phyloP scores from a whole-genome alignment of 2,888 invertebrate species.

The Eupithecia insigniata region DNA sequence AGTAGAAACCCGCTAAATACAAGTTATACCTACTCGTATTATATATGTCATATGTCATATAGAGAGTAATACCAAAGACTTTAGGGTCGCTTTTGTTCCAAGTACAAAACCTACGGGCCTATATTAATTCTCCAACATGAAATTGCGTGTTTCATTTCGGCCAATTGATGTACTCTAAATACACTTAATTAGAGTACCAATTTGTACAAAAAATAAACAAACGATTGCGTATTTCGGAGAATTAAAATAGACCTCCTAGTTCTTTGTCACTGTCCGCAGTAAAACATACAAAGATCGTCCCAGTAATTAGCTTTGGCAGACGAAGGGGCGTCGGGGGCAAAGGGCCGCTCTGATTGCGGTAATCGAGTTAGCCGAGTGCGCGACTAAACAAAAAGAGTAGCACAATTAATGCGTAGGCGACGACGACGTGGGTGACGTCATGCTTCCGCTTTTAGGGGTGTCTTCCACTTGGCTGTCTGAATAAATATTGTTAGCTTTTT shows the following conservation, averaged over 20 bases:
- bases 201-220: too few relatives aligned
- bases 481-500: not conserved
- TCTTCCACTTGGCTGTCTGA: constrained; percentile 17
- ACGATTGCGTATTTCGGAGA: too few relatives aligned
- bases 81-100: not conserved
- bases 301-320: constrained; percentile 57
- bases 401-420: constrained; percentile 78
- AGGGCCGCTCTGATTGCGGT: constrained; percentile 79
- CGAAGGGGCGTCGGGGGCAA: constrained; percentile 70
- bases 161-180: too few relatives aligned
- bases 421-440: constrained; percentile 61
- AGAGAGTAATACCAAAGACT: not conserved
- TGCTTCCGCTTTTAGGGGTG: constrained; percentile 59
- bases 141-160: too few relatives aligned
- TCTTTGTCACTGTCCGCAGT: not conserved
- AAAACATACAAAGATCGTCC: constrained; percentile 33
- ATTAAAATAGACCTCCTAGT: too few relatives aligned
- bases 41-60: too few relatives aligned
- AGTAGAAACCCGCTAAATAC: not conserved
- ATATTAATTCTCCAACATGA: too few relatives aligned
- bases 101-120: too few relatives aligned
- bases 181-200: too few relatives aligned
- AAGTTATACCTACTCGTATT: too few relatives aligned
- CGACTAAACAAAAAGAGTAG: constrained; percentile 79
- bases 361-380: constrained; percentile 78